Evolutionary conservation across 1,140 invertebrate genomes (phyloP).

Genomic region (Drosophila sp.): DNA sequence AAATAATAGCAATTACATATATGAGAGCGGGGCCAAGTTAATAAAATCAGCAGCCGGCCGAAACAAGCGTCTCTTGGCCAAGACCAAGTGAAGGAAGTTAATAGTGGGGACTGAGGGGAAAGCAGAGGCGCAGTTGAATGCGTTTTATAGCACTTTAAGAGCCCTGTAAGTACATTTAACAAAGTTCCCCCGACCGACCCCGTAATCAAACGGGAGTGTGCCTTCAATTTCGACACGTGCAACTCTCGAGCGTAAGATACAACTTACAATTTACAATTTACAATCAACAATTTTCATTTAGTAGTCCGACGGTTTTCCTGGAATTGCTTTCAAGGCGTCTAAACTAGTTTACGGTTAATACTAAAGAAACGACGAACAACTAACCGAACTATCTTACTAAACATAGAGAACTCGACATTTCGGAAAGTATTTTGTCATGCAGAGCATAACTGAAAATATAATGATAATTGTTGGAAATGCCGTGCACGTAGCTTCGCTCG

Average conservation of each 20-base stretch:
- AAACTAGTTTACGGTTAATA: conserved; percentile 71
- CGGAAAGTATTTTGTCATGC: conserved; percentile 49
- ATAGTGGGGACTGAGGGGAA: background rate
- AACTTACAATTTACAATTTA: conserved; percentile 55
- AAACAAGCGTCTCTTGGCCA: conserved; percentile 39
- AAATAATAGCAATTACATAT: conserved; percentile 77
- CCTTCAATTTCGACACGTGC: conserved; percentile 78
- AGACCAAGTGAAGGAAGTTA: conserved; percentile 15
- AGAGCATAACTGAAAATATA: conserved; percentile 23
- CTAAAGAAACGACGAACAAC: background rate
- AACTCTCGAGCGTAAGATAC: conserved; percentile 38
- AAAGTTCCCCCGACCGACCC: conserved; percentile 23
- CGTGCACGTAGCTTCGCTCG: conserved; percentile 68
- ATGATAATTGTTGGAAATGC: conserved; percentile 56
- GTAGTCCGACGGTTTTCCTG: conserved; percentile 39
- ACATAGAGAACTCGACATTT: conserved; percentile 53
- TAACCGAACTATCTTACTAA: conserved; percentile 6
- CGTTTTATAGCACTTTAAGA: conserved; percentile 76
- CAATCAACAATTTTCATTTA: conserved; percentile 61
- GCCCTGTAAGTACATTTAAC: conserved; percentile 46
- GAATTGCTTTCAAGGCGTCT: conserved; percentile 59
- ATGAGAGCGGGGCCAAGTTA: conserved; percentile 39
- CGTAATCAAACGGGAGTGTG: conserved; percentile 54
- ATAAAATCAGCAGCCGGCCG: conserved; percentile 59
- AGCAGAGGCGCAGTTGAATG: conserved; percentile 48